Conservation (phyloP, 1,140 invertebrate genomes). For the Augochlora pura region DNA sequence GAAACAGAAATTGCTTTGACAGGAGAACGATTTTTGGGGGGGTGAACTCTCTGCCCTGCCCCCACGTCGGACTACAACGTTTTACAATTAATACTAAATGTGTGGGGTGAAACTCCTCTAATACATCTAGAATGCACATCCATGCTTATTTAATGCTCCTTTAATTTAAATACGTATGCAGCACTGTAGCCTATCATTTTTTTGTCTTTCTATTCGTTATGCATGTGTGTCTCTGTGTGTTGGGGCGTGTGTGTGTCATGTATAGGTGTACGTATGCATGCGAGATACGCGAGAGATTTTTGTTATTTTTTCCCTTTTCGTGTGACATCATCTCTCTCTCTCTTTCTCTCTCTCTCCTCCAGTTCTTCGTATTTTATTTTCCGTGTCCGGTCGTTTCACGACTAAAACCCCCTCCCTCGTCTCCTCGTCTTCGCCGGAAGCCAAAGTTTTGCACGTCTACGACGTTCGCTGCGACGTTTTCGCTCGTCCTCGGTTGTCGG, state of each 20-base stretch:
- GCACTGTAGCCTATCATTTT: slow-evolving; percentile 66
- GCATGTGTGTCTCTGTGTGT: slow-evolving; percentile 34
- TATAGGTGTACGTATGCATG: slow-evolving; percentile 28
- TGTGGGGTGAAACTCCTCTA: slow-evolving; percentile 64
- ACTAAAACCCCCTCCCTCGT: not conserved
- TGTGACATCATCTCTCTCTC: not conserved
- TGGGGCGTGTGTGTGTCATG: slow-evolving; percentile 42
- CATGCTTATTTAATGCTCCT: slow-evolving; percentile 70
- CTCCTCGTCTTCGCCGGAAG: not conserved
- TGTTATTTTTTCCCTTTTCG: not conserved
- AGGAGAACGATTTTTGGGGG: not conserved
- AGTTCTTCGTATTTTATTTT: not conserved
- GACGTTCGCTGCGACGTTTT: not conserved
- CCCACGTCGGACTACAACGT: slow-evolving; percentile 38
- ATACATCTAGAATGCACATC: slow-evolving; percentile 69
- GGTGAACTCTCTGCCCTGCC: slow-evolving; percentile 26
- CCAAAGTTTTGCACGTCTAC: not conserved
- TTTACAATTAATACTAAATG: slow-evolving; percentile 64
- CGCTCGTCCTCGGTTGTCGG: not conserved
- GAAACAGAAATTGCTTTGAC: too few species aligned
- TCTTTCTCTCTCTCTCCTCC: too few species aligned
- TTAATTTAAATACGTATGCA: slow-evolving; percentile 66
- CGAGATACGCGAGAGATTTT: slow-evolving; percentile 32
- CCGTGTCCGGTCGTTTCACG: not conserved
- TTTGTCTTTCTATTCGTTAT: slow-evolving; percentile 56